Percentiles rank a stretch among this genome's conserved stretches.
Conservation (phyloP, 2,888 invertebrate species). For the Mythimna albipuncta region DNA sequence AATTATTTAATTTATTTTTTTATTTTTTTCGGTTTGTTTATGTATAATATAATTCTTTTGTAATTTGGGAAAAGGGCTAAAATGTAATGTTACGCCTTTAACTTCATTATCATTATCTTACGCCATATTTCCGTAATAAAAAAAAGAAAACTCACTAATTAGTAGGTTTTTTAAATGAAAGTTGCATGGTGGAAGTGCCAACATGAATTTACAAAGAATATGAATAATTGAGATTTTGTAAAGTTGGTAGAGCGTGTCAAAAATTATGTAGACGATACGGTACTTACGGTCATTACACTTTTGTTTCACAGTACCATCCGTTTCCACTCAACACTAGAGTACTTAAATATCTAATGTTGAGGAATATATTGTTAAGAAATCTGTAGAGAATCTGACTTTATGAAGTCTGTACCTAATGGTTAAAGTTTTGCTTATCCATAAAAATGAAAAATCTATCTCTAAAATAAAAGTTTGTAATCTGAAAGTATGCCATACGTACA, state of each 20-base stretch:
- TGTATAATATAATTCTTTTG: neutral
- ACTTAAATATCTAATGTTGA: neutral
- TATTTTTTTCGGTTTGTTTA: too few species aligned
- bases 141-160: conserved; percentile 20
- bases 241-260: conserved; percentile 30
- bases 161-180: conserved; percentile 4
- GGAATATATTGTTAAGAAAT: neutral
- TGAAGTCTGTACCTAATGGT: neutral
- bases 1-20: too few species aligned
- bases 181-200: neutral
- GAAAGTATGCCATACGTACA: neutral
- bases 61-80: neutral
- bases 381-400: neutral
- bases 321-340: conserved; percentile 6
- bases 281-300: conserved; percentile 21
- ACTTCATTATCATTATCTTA: neutral
- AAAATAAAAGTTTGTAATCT: conserved; percentile 1
- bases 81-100: neutral
- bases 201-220: conserved; percentile 21
- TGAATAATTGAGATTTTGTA: conserved; percentile 33
- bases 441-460: neutral
- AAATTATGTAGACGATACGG: neutral
- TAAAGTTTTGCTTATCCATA: neutral
- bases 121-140: neutral
- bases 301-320: conserved; percentile 1